These are phyloP conservation scores for Poeciliopsis occidentalis DNA, from an alignment of 2,113 vertebrate genomes.

Conservation along the genomic window DNA sequence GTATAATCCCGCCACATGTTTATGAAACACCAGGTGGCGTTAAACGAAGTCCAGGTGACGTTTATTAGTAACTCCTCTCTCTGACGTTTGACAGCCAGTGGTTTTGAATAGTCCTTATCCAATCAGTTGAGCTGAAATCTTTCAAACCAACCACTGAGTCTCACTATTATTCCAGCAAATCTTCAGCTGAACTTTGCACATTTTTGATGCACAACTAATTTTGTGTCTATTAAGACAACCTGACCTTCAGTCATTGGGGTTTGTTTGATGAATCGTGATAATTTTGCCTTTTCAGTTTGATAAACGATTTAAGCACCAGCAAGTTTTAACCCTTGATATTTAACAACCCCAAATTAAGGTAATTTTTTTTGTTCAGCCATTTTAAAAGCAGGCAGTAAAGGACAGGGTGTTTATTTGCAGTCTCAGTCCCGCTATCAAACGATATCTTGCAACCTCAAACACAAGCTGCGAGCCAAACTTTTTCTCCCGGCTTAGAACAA, in stretches of 20 bases:
- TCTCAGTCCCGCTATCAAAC: slow-evolving; percentile 11
- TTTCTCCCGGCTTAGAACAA: slow-evolving; percentile 44
- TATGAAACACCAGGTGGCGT: too few relatives aligned
- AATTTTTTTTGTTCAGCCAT: background rate
- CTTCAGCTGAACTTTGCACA: background rate
- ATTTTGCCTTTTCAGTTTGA: background rate
- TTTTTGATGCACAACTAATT: background rate
- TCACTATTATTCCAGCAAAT: background rate
- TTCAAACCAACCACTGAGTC: too few relatives aligned
- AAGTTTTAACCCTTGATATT: background rate
- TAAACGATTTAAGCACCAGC: background rate
- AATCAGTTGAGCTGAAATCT: too few relatives aligned
- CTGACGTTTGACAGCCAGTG: too few relatives aligned
- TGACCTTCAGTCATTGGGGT: background rate
- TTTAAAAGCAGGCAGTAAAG: background rate
- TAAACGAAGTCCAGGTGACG: too few relatives aligned
- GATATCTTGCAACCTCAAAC: background rate
- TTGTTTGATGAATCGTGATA: background rate
- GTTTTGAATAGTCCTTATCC: too few relatives aligned
- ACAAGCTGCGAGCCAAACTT: slow-evolving; percentile 11
- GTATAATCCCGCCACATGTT: too few relatives aligned
- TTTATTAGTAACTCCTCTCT: too few relatives aligned
- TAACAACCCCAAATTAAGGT: background rate
- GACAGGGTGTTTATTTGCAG: background rate
- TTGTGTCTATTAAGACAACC: background rate